phyloP scores from a whole-genome alignment of 2,797 vertebrate genomes.

The Spondyliosoma cantharus region DNA sequence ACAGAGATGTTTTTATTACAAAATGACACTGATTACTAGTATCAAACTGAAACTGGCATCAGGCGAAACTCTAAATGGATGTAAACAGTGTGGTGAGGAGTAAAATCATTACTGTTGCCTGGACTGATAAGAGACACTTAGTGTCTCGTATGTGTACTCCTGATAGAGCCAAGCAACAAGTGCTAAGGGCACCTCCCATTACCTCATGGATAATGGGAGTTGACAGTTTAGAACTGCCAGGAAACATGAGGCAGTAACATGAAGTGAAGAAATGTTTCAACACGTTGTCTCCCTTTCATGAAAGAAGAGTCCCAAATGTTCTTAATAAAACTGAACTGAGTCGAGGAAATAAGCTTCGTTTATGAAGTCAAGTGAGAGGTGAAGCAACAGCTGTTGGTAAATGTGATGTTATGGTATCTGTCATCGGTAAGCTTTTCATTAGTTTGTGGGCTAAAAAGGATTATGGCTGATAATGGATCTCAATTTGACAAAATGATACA shows the following conservation, averaged over 20 bases:
- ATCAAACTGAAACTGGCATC: background rate
- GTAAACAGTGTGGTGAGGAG: constrained; percentile 18
- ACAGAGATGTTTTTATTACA: background rate
- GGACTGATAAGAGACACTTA: constrained; percentile 36
- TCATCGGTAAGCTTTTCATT: background rate
- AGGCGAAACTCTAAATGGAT: constrained; percentile 16
- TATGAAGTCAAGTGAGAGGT: constrained; percentile 35
- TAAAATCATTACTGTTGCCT: constrained; percentile 8
- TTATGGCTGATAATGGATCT: background rate
- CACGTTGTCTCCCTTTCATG: constrained; percentile 36
- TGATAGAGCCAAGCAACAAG: constrained; percentile 47
- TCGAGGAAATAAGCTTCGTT: constrained; percentile 22
- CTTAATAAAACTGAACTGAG: constrained; percentile 35
- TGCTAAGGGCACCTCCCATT: constrained; percentile 43
- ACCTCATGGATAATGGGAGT: constrained; percentile 54
- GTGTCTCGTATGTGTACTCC: constrained; percentile 31
- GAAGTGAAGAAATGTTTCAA: constrained; percentile 44
- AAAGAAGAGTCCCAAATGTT: constrained; percentile 44
- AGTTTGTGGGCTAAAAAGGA: background rate
- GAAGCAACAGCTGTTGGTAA: constrained; percentile 47
- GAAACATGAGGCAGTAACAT: constrained; percentile 52
- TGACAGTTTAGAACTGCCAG: constrained; percentile 48
- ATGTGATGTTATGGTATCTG: background rate
- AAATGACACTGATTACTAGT: constrained; percentile 1
- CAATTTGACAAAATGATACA: background rate